Base-by-base conservation (phyloP, 2,888 invertebrate species). In the Apotomis betuletana region DNA sequence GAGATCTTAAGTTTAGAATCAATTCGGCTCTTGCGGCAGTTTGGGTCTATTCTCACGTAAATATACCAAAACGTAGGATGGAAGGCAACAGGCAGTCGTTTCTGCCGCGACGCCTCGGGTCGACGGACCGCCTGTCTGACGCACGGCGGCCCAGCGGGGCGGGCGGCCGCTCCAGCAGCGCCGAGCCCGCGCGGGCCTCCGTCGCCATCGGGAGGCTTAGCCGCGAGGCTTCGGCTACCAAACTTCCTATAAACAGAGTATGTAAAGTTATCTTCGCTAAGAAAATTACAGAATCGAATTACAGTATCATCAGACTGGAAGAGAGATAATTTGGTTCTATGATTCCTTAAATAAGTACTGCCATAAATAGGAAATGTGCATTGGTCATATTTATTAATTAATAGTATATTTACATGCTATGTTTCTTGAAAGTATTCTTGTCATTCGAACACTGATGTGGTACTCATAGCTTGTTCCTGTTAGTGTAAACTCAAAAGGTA, bases 101-200 rank as follows among this genome's bases (percentile, higher is more conserved):
- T 76, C 77, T 93, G 54, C 92, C 88, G 0, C 85, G 88, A 0
- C 85, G 89, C 0, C 85, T 86, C 1, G 88, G 86, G 4, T 92
- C 92, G 1, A 89, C 83, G 0, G 92, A 92, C 75, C 87, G 92
- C 0, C 75, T 87, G 3, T 92, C 92, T 2, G 92, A 92, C 65
- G 81, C 85, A 0, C 86, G 87, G 0, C 77, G 90, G 9, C 89
- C 91, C 0, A 91, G 90, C 60, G 80, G 82, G 41, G 77, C 83
- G 0, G 87, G 87, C 0, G 82, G 82, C 13, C 85, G 93, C 0
- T 91, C 92, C 0, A 92, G 89, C 76, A 92, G 92, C 69, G 90
- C 90, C 0, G 92, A 93, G 46, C 87, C 90, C 0, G 81, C 86
- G 0, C 81, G 90, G 5, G 81, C 79, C 27, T 89, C 90, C 0